These are phyloP conservation scores for Delichon dasypus DNA, from an alignment of 2,797 vertebrate species.

Conservation along the genomic window DNA sequence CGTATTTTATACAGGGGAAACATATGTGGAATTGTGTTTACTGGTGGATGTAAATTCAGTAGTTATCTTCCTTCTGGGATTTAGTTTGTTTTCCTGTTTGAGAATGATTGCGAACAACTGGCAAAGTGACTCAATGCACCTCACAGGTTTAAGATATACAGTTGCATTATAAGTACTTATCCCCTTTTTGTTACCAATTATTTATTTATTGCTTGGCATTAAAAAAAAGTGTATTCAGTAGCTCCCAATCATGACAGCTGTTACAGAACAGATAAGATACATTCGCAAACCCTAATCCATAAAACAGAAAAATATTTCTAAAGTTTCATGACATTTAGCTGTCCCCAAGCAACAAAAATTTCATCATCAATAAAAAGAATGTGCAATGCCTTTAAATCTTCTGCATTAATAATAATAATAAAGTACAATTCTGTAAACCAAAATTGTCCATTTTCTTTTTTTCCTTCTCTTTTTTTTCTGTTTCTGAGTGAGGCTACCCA, in stretches of 20 bases:
- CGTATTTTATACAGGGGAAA: neutral
- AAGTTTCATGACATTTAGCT: neutral
- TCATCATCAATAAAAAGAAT: neutral
- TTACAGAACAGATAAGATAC: neutral
- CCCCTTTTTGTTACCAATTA: neutral
- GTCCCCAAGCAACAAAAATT: neutral
- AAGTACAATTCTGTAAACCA: neutral
- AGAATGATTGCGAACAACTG: neutral
- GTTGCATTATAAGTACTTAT: neutral
- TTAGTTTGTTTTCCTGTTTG: neutral
- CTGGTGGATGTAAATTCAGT: neutral
- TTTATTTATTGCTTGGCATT: neutral
- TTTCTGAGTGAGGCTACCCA: neutral
- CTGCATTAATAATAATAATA: neutral
- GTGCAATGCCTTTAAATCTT: neutral
- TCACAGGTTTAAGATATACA: neutral
- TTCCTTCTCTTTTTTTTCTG: accelerated
- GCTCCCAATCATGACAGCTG: neutral
- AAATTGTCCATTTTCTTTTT: accelerated
- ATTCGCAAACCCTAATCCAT: neutral
- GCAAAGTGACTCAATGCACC: neutral
- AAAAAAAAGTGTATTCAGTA: neutral
- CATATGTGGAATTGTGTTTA: neutral
- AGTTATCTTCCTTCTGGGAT: neutral
- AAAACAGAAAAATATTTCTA: neutral